Conservation (phyloP, 2,888 invertebrate species). For the Syritta pipiens region DNA sequence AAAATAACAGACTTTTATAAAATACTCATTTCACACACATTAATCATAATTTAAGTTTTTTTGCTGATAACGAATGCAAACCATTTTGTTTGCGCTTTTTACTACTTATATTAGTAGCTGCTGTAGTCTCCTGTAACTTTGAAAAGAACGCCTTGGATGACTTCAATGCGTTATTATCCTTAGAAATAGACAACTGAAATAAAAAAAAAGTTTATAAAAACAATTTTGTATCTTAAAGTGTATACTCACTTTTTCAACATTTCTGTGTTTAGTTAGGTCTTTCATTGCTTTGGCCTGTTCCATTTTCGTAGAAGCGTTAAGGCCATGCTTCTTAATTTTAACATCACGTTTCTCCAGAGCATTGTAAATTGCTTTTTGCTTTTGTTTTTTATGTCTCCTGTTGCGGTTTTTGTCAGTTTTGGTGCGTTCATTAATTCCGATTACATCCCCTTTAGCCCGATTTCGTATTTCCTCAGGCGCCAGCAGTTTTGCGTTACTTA, state of each 20-base stretch:
- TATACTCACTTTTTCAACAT: conserved; percentile 81
- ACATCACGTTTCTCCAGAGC: conserved; percentile 80
- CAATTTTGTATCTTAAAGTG: conserved; percentile 25
- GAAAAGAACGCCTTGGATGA: conserved; percentile 92
- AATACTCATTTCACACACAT: conserved; percentile 56
- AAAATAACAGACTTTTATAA: background rate
- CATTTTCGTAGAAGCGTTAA: conserved; percentile 81
- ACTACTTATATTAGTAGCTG: conserved; percentile 80
- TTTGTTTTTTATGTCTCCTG: conserved; percentile 90
- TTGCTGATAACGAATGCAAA: conserved; percentile 80
- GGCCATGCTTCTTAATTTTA: conserved; percentile 78
- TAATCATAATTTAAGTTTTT: conserved; percentile 83
- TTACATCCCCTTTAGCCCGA: conserved; percentile 80
- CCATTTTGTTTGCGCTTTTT: too few species aligned
- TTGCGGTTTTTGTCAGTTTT: conserved; percentile 94
- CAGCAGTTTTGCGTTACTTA: conserved; percentile 89
- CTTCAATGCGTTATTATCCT: conserved; percentile 81
- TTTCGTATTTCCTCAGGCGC: conserved; percentile 95
- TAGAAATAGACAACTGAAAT: conserved; percentile 78
- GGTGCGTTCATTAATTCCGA: conserved; percentile 89
- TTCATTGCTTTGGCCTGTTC: conserved; percentile 81
- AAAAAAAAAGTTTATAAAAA: conserved; percentile 70
- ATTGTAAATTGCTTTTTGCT: conserved; percentile 83
- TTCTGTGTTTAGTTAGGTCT: conserved; percentile 84
- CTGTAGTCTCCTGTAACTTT: conserved; percentile 89